Evolutionary conservation across 2,888 invertebrate species (phyloP).

Genomic region (Nomada goodeniana): DNA sequence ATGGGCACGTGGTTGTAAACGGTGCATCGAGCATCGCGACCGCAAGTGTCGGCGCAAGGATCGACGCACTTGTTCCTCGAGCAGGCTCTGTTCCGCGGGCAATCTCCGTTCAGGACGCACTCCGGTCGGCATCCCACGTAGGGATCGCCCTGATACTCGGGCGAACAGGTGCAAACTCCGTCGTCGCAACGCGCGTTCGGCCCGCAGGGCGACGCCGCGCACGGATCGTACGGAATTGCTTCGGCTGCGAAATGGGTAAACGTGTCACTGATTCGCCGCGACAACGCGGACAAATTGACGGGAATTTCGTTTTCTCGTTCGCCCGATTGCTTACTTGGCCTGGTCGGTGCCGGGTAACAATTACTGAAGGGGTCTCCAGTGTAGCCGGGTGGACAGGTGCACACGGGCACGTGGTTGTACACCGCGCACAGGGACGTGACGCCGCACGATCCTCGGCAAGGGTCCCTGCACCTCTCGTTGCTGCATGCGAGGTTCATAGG

Average conservation of each 20-base stretch:
- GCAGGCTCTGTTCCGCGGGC: conserved; percentile 83
- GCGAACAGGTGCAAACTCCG: conserved; percentile 87
- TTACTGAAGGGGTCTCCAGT: conserved; percentile 94
- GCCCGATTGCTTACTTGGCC: conserved; percentile 71
- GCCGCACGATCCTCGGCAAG: conserved; percentile 94
- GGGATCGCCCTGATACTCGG: conserved; percentile 87
- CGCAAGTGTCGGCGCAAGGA: conserved; percentile 84
- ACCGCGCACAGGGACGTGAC: conserved; percentile 91
- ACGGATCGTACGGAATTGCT: conserved; percentile 86
- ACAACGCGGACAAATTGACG: no score
- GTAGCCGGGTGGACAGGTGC: conserved; percentile 92
- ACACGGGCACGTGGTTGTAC: conserved; percentile 93
- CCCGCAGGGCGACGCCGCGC: conserved; percentile 88
- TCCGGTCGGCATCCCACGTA: conserved; percentile 84
- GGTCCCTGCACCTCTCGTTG: conserved; percentile 93
- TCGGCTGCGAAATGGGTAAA: conserved; percentile 66
- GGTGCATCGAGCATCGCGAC: conserved; percentile 85
- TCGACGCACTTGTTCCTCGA: conserved; percentile 84
- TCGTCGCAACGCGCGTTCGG: conserved; percentile 84
- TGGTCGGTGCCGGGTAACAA: conserved; percentile 87
- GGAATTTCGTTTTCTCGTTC: neutral
- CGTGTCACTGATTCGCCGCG: neutral
- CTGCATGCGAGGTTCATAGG: conserved; percentile 91
- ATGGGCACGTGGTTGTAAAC: conserved; percentile 84
- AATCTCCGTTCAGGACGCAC: conserved; percentile 84